These are phyloP conservation scores for Halichondria panicea DNA, from an alignment of 37 sponge, comb jelly and placozoan species.

Conservation along the genomic window DNA sequence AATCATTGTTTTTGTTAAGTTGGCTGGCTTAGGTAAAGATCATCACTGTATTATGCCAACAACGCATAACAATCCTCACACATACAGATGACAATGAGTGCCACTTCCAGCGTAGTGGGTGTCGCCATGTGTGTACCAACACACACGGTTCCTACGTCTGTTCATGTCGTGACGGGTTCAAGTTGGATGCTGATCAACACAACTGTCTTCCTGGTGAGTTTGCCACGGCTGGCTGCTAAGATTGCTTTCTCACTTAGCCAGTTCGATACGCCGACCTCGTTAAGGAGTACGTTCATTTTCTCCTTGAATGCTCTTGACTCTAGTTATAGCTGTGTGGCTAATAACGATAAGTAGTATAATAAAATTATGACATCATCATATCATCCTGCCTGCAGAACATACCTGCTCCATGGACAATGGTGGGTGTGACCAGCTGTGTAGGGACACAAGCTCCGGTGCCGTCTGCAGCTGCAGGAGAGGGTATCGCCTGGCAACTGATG, in stretches of 20 bases:
- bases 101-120: conserved; percentile 22
- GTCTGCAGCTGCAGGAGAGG: conserved; percentile 16
- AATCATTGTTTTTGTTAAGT: not conserved
- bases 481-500: conserved; percentile 6
- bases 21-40: too few species aligned
- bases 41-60: too few species aligned
- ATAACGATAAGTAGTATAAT: too few species aligned
- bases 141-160: conserved; percentile 12
- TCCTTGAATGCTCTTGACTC: not conserved
- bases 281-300: not conserved
- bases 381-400: conserved; percentile 10
- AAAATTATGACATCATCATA: too few species aligned
- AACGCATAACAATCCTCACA: not conserved
- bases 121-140: conserved; percentile 37
- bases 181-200: conserved; percentile 14
- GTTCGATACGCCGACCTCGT: not conserved
- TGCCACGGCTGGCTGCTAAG: not conserved
- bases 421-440: conserved; percentile 28
- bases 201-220: conserved; percentile 37
- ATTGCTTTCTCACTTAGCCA: not conserved
- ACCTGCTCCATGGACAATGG: conserved; percentile 28
- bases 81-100: not conserved
- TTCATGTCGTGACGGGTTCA: conserved; percentile 38
- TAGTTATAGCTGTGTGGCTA: too few species aligned
- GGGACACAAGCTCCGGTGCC: not conserved